phyloP scores from a whole-genome alignment of 2,888 invertebrate genomes.

The Anarsia innoxiella region DNA sequence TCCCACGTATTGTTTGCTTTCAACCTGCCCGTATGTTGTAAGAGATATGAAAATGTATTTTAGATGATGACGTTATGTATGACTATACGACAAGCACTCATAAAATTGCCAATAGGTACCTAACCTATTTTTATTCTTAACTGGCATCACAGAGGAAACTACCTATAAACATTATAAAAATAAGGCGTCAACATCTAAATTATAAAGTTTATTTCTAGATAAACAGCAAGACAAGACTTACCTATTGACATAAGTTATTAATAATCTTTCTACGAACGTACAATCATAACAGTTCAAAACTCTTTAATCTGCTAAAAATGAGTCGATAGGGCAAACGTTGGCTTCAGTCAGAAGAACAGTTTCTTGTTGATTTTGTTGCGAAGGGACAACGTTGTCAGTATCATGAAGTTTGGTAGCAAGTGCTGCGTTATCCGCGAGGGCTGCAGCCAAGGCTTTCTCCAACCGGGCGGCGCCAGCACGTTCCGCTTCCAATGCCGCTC shows the following conservation, averaged over 20 bases:
- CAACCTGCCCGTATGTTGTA: not conserved
- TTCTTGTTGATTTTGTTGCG: too few relatives aligned
- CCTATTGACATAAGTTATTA: too few relatives aligned
- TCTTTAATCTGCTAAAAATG: conserved; percentile 58
- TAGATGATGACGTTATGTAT: conserved; percentile 4
- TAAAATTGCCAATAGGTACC: not conserved
- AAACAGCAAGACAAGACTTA: too few relatives aligned
- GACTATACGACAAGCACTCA: not conserved
- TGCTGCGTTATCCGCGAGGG: conserved; percentile 48
- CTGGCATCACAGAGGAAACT: not conserved
- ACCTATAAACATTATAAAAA: not conserved
- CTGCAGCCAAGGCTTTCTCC: conserved; percentile 48
- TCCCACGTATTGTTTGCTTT: conserved; percentile 28
- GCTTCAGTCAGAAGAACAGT: too few relatives aligned
- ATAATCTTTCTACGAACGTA: too few relatives aligned
- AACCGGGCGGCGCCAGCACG: conserved; percentile 44
- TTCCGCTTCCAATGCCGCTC: conserved; percentile 49
- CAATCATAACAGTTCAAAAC: too few relatives aligned
- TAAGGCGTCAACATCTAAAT: too few relatives aligned
- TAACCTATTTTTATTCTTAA: not conserved
- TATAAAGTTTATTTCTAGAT: not conserved
- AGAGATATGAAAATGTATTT: not conserved
- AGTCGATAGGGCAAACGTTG: conserved; percentile 50
- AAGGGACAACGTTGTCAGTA: conserved; percentile 28
- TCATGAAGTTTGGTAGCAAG: conserved; percentile 41